Conservation (phyloP, 2,888 invertebrate genomes). For the Pinctada fucata region DNA sequence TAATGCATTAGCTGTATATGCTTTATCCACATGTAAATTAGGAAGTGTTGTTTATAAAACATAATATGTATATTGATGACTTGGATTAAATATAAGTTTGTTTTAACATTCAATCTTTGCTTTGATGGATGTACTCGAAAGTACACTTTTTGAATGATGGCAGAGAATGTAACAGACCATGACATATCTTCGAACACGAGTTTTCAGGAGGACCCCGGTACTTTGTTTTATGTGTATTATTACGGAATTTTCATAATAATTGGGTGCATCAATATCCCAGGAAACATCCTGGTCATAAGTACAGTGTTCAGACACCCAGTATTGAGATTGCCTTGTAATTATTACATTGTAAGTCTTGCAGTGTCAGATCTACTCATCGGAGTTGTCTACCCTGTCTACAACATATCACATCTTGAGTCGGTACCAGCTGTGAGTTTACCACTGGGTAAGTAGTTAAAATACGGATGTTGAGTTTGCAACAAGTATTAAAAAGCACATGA, state of each 20-base stretch:
- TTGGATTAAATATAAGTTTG: too few relatives aligned
- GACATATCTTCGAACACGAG: too few relatives aligned
- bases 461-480: too few relatives aligned
- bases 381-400: slow-evolving; percentile 53
- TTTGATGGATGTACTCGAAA: too few relatives aligned
- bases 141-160: too few relatives aligned
- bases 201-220: neutral
- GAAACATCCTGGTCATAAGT: slow-evolving; percentile 44
- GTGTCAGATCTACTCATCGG: slow-evolving; percentile 53
- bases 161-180: too few relatives aligned
- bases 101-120: too few relatives aligned
- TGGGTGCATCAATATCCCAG: slow-evolving; percentile 42
- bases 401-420: slow-evolving; percentile 49
- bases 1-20: too few relatives aligned
- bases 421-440: slow-evolving; percentile 33
- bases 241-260: slow-evolving; percentile 43
- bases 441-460: slow-evolving; percentile 43
- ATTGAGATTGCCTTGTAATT: slow-evolving; percentile 46
- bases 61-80: too few relatives aligned
- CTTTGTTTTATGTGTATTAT: slow-evolving; percentile 38
- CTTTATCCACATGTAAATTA: too few relatives aligned
- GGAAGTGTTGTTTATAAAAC: too few relatives aligned
- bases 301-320: slow-evolving; percentile 39
- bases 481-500: too few relatives aligned
- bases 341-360: slow-evolving; percentile 50